Percentiles rank a stretch among this genome's conserved stretches.
These are phyloP conservation scores for Paelopatides confundens DNA, from an alignment of 53 echinoderm and acorn worm species.

Conservation along the genomic window DNA sequence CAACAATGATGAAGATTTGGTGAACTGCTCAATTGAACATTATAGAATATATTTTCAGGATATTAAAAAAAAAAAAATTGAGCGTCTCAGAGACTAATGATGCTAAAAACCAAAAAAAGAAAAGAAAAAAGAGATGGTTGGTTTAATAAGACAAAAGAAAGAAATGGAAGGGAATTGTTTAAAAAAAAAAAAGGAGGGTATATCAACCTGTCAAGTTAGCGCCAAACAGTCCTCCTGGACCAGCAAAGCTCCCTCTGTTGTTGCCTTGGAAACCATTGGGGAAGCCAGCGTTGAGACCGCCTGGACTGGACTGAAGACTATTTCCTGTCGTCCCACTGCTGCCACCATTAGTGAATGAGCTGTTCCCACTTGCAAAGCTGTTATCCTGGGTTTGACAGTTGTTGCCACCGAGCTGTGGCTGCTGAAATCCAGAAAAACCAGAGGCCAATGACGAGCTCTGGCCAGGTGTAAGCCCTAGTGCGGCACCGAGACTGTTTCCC, in stretches of 20 bases:
- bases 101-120: no score
- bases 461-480: slow-evolving; percentile 14
- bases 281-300: not conserved
- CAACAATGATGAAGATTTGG: no score
- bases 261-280: slow-evolving; percentile 7
- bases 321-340: slow-evolving; percentile 16
- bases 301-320: slow-evolving; percentile 36
- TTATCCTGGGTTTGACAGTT: not conserved
- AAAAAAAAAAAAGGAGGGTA: not conserved
- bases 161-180: not conserved
- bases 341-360: slow-evolving; percentile 36
- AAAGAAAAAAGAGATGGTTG: no score
- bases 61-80: no score
- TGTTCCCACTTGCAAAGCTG: not conserved
- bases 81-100: no score
- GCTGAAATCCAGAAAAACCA: slow-evolving; percentile 51
- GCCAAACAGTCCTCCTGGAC: slow-evolving; percentile 28
- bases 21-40: no score
- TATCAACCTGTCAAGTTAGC: slow-evolving; percentile 44
- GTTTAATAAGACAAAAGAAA: not conserved
- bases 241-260: not conserved
- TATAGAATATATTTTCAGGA: no score
- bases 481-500: slow-evolving; percentile 61
- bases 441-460: slow-evolving; percentile 40
- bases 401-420: slow-evolving; percentile 22